These are phyloP conservation scores for Anas platyrhynchos DNA, from an alignment of 2,113 vertebrate genomes.

Conservation along the genomic window DNA sequence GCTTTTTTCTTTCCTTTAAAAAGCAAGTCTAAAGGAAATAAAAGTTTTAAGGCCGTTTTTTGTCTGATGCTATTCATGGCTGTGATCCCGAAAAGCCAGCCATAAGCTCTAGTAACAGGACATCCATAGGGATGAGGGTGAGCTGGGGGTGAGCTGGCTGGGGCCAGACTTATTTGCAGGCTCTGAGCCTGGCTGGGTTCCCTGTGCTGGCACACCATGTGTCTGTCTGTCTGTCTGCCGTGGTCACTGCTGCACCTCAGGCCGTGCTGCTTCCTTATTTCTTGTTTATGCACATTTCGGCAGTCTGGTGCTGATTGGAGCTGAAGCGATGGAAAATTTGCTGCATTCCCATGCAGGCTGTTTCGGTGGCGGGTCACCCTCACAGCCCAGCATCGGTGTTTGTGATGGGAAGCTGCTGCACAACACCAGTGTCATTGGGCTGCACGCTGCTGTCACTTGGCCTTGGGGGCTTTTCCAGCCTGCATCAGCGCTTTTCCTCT, in stretches of 20 bases:
- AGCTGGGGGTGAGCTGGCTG: no score
- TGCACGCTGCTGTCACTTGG: accelerated
- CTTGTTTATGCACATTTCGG: neutral
- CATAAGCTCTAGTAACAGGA: no score
- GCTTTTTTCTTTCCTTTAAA: neutral
- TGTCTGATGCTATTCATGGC: no score
- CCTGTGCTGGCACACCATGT: no score
- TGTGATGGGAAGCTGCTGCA: neutral
- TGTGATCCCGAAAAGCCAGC: no score
- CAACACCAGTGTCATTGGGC: neutral
- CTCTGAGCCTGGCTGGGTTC: neutral
- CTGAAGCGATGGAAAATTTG: neutral
- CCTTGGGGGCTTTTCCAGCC: neutral
- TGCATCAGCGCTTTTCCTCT: neutral
- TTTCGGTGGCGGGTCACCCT: neutral
- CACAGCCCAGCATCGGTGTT: accelerated
- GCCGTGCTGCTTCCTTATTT: neutral
- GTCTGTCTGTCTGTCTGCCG: no score
- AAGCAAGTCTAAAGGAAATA: neutral
- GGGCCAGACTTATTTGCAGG: no score
- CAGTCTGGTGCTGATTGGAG: neutral
- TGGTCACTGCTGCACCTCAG: neutral
- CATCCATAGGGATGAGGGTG: no score
- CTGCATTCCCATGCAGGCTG: neutral
- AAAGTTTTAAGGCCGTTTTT: no score